phyloP scores from a whole-genome alignment of 1,140 invertebrate genomes.

The Argopecten irradians region DNA sequence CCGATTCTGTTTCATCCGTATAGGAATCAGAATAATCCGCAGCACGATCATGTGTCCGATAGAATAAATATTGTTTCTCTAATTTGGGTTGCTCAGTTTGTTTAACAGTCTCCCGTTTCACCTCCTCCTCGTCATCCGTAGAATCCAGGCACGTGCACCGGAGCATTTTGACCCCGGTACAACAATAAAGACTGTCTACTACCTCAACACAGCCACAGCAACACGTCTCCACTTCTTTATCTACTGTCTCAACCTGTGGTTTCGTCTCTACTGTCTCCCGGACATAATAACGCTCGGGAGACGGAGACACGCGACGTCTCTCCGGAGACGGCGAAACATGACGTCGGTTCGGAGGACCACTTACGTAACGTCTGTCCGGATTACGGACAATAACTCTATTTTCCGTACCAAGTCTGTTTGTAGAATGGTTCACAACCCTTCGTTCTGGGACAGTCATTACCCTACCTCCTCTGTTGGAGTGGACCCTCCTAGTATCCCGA shows the following conservation, averaged over 20 bases:
- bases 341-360: background rate
- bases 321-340: background rate
- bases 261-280: background rate
- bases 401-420: background rate
- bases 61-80: slow-evolving; percentile 19
- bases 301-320: background rate
- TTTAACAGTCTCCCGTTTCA: background rate
- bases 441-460: background rate
- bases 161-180: background rate
- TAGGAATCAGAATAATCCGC: background rate
- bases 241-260: background rate
- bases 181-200: background rate
- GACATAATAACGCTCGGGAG: background rate
- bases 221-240: background rate
- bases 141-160: background rate
- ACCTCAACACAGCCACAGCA: background rate
- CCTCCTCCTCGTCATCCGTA: background rate
- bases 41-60: background rate
- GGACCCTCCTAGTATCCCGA: background rate
- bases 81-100: background rate
- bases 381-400: background rate
- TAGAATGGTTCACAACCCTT: background rate
- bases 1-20: background rate
- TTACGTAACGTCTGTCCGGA: background rate
- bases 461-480: background rate